phyloP scores from a whole-genome alignment of 2,797 vertebrate genomes.

The Pseudotriccus pelzelni region DNA sequence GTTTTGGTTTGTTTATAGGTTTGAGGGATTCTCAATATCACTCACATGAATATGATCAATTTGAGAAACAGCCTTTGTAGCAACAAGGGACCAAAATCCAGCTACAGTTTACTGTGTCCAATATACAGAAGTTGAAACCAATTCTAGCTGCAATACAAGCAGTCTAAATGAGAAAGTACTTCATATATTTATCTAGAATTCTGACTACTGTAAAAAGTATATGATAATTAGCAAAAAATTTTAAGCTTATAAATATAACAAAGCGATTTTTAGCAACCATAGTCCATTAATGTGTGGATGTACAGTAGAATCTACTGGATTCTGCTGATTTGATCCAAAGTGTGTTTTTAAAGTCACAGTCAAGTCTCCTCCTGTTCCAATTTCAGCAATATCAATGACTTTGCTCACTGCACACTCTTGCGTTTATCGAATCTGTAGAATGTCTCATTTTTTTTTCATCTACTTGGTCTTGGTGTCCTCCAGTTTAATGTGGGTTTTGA shows the following conservation, averaged over 20 bases:
- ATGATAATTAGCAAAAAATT: neutral
- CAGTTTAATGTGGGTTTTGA: neutral
- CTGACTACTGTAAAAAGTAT: neutral
- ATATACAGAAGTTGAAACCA: neutral
- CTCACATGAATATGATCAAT: neutral
- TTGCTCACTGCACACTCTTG: neutral
- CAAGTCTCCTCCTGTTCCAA: neutral
- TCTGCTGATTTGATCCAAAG: neutral
- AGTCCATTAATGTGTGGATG: neutral
- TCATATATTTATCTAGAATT: neutral
- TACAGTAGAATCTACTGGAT: neutral
- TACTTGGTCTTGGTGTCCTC: neutral
- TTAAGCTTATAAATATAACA: neutral
- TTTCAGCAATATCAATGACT: neutral
- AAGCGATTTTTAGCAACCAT: neutral
- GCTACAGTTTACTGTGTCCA: neutral
- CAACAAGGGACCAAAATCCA: neutral
- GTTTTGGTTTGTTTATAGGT: neutral
- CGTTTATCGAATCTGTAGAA: neutral
- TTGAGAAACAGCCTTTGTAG: neutral
- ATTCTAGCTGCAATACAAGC: neutral
- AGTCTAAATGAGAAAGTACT: neutral
- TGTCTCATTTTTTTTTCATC: neutral
- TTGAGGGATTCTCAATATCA: neutral
- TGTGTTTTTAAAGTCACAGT: neutral